Evolutionary conservation across 2,113 vertebrate species (phyloP).

Genomic region (Nyctibius bracteatus): DNA sequence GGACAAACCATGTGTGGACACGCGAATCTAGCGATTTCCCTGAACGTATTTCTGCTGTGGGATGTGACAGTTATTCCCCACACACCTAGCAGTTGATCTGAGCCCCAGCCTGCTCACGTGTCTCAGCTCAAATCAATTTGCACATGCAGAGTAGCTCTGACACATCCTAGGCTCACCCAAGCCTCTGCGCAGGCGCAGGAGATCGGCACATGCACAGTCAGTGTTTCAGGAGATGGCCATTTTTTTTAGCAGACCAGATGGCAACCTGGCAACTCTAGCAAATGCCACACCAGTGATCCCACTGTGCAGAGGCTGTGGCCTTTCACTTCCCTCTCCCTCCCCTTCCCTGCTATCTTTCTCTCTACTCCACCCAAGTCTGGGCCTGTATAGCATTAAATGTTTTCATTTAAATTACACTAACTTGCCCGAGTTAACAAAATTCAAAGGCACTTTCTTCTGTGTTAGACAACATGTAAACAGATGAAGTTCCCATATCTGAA

Average conservation of each 20-base stretch:
- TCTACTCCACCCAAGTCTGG: background rate
- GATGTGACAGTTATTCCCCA: background rate
- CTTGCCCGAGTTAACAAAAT: background rate
- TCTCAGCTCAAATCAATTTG: background rate
- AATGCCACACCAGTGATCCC: background rate
- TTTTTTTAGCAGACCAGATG: constrained; percentile 42
- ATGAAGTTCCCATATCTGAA: background rate
- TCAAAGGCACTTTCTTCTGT: background rate
- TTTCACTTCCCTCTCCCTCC: background rate
- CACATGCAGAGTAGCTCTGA: constrained; percentile 2
- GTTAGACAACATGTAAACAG: background rate
- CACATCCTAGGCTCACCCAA: background rate
- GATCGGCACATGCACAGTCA: background rate
- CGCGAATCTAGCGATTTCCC: accelerated
- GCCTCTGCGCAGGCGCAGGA: background rate
- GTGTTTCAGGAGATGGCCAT: background rate
- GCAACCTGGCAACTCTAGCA: constrained; percentile 46
- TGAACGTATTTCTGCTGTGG: accelerated
- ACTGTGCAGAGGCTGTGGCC: background rate
- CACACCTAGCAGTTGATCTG: background rate
- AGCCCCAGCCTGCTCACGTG: background rate
- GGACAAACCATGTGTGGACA: accelerated
- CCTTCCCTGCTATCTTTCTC: background rate
- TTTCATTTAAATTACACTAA: background rate
- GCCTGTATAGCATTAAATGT: background rate